phyloP scores from a whole-genome alignment of 2,888 invertebrate genomes.

The Acronicta aceris region DNA sequence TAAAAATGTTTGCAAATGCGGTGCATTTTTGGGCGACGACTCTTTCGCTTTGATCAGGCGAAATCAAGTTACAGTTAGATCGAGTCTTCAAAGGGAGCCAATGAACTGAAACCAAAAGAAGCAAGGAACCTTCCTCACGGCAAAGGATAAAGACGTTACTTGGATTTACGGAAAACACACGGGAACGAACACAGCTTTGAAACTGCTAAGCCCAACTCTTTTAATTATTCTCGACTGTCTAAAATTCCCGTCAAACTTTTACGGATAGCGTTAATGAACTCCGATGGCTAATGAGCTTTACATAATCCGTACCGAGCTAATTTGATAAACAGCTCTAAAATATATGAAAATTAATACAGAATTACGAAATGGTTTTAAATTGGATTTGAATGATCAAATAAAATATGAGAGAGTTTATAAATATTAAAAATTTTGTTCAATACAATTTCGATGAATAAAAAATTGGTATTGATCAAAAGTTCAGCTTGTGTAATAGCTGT shows the following conservation, averaged over 20 bases:
- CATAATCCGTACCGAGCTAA: conserved; percentile 58
- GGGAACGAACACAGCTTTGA: conserved; percentile 65
- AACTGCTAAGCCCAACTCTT: conserved; percentile 71
- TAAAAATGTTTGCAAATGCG: conserved; percentile 19
- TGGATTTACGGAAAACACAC: conserved; percentile 57
- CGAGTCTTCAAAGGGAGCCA: conserved; percentile 57
- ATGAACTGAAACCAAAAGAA: conserved; percentile 60
- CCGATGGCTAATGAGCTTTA: conserved; percentile 68
- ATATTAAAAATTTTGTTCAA: no score
- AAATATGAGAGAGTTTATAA: no score
- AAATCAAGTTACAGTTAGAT: conserved; percentile 59
- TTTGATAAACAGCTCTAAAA: conserved; percentile 48
- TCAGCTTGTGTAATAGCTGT: no score
- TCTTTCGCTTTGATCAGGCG: conserved; percentile 47
- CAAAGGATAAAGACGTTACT: conserved; percentile 61
- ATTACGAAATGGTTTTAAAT: background rate
- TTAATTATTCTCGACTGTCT: conserved; percentile 73
- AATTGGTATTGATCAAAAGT: no score
- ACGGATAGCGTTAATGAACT: conserved; percentile 68
- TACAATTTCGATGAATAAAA: no score
- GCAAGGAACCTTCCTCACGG: conserved; percentile 40
- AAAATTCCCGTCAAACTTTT: conserved; percentile 65
- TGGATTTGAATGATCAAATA: background rate
- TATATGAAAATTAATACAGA: background rate
- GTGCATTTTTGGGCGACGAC: conserved; percentile 20